Conservation (phyloP, 2,888 invertebrate species). For the Palloptera scutellata region DNA sequence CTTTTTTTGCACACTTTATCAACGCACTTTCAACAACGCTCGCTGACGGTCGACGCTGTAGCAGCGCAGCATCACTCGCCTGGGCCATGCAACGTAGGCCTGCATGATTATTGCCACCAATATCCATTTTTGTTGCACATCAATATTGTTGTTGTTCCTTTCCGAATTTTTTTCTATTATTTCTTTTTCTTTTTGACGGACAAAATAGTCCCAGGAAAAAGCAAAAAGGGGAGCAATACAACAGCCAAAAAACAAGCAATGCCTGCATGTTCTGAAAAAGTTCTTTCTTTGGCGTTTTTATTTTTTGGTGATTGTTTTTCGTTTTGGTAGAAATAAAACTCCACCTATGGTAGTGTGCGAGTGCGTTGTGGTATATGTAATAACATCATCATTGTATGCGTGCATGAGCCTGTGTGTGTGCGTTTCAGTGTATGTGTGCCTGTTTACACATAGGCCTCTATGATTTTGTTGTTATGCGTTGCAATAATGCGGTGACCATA, state of each 20-base stretch:
- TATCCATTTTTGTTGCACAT: neutral
- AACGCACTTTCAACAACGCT: conserved; percentile 17
- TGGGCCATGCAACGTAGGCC: neutral
- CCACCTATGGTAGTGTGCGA: neutral
- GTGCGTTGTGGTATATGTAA: neutral
- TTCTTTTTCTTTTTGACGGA: neutral
- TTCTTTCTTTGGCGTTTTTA: neutral
- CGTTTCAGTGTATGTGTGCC: conserved; percentile 17
- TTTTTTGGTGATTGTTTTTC: conserved; percentile 5
- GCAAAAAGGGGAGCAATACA: neutral
- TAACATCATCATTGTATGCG: conserved; percentile 4
- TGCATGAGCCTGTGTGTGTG: conserved; percentile 49
- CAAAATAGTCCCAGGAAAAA: neutral
- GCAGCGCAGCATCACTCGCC: neutral
- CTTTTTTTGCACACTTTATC: conserved; percentile 48
- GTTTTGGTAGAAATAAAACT: neutral
- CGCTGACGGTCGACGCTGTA: neutral
- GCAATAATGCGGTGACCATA: conserved; percentile 23
- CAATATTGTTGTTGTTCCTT: neutral
- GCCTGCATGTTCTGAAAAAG: too few relatives aligned
- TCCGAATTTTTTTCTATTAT: neutral
- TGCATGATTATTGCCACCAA: neutral
- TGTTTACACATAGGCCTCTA: neutral
- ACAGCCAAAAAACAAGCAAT: too few relatives aligned
- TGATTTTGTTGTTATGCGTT: conserved; percentile 6